phyloP scores from a whole-genome alignment of 2,113 vertebrate genomes.

The Phalacrocorax aristotelis region DNA sequence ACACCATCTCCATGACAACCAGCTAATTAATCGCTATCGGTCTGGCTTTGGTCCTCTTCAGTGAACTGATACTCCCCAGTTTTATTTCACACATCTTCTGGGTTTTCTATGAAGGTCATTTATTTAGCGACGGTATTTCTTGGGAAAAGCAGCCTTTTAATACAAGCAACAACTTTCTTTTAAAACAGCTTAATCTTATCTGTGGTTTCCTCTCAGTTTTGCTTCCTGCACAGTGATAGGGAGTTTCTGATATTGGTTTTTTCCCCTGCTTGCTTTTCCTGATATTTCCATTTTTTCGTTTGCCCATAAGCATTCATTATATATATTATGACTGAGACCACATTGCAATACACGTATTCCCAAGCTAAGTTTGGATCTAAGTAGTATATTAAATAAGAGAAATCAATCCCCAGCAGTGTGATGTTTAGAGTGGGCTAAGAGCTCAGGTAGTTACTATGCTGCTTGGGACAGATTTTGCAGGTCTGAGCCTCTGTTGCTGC shows the following conservation, averaged over 20 bases:
- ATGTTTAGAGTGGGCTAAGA: background rate
- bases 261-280: background rate
- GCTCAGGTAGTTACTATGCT: background rate
- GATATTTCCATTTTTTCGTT: background rate
- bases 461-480: background rate
- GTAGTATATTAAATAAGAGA: background rate
- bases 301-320: background rate
- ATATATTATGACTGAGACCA: background rate
- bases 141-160: background rate
- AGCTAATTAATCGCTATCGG: constrained; percentile 61
- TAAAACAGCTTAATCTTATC: background rate
- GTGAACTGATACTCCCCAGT: constrained; percentile 23
- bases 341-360: background rate
- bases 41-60: constrained; percentile 59
- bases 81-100: constrained; percentile 47
- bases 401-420: background rate
- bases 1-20: constrained; percentile 67
- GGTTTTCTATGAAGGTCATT: constrained; percentile 45
- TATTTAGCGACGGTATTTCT: background rate
- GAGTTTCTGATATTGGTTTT: background rate
- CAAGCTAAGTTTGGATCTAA: background rate
- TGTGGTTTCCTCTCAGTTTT: background rate
- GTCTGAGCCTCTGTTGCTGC: background rate
- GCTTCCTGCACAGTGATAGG: background rate
- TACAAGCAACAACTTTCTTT: background rate